Percentiles rank a stretch among this genome's conserved stretches.
Evolutionary conservation across 2,888 invertebrate species (phyloP).

Genomic region (Agrochola circellaris): DNA sequence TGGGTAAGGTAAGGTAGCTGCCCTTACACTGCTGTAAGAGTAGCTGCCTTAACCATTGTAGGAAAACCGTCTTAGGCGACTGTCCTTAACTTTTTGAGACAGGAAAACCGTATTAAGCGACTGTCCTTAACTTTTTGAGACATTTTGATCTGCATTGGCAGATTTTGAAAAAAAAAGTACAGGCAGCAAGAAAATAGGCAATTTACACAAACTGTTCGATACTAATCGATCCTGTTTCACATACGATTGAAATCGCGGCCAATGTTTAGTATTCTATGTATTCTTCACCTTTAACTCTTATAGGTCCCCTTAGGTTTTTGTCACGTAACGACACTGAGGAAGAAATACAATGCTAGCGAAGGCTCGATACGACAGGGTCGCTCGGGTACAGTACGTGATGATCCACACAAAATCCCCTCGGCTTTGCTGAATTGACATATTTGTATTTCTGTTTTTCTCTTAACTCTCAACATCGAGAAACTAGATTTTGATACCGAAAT

Average conservation of each 20-base stretch:
- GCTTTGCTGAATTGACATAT: constrained; percentile 10
- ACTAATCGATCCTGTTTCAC: no score
- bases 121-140: no score
- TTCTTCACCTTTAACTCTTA: background rate
- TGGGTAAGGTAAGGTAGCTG: no score
- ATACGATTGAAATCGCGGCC: background rate
- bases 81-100: no score
- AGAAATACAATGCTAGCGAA: constrained; percentile 6
- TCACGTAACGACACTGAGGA: constrained; percentile 14
- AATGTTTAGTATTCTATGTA: background rate
- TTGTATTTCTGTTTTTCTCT: background rate
- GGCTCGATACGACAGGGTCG: constrained; percentile 2
- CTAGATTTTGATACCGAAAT: background rate
- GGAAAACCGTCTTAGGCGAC: no score
- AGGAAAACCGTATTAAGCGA: no score
- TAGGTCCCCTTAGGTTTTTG: background rate
- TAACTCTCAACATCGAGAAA: background rate
- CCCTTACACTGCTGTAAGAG: no score
- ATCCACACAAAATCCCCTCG: background rate
- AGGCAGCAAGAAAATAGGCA: no score
- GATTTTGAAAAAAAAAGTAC: no score
- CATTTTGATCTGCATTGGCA: no score
- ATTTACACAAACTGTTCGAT: no score
- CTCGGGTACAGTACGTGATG: constrained; percentile 31
- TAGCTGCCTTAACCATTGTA: no score